Base-by-base conservation (phyloP, 2,797 vertebrate species). In the Sphaeramia orbicularis region DNA sequence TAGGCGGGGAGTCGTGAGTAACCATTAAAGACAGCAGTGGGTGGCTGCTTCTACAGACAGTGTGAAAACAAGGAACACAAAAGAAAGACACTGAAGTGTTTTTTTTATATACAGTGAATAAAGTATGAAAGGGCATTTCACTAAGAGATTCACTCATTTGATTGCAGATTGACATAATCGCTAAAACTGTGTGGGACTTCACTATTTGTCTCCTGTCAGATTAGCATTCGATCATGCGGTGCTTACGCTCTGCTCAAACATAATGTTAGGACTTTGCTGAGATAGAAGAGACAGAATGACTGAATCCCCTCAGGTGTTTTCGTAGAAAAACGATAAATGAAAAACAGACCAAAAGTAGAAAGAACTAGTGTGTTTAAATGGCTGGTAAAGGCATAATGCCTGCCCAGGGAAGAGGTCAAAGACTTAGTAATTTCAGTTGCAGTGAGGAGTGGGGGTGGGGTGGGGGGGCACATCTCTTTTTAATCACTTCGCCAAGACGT, bases 401-500 rank as follows among this genome's bases (percentile, higher is more conserved):
- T 45, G 60, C 41, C 55, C 48, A 57, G 58, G 42, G 24, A 76
- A 54, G 67, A 52, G 82, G 80, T 87, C 66, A 83, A 69, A 65
- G 53, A 66, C 50, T 60, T 66, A 76, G 74, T 76, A 6, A 64
- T 83, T 85, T 59, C 59, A 63, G 44, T 55, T 67, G 65, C 63
- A 63, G 58, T 14, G 49, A 18, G 7, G 27, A 58, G 58, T 44
- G 44, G 32, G 6, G 16, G 37, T 6, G n/a, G 40, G 48, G n/a
- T n/a, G 45, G 62, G 66, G 0, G 0, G 37, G 52, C 65, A 64
- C 63, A 63, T 81, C 65, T 73, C 61, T 61, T 84, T 89, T 72
- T 86, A 84, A 83, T 84, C 71, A 82, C 68, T 82, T 68, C 36
- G 30, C 69, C 57, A 32, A 60, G 80, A 86, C 78, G 68, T 57